These are phyloP conservation scores for Ceratosolen solmsi DNA, from an alignment of 1,140 invertebrate species.

Conservation along the genomic window DNA sequence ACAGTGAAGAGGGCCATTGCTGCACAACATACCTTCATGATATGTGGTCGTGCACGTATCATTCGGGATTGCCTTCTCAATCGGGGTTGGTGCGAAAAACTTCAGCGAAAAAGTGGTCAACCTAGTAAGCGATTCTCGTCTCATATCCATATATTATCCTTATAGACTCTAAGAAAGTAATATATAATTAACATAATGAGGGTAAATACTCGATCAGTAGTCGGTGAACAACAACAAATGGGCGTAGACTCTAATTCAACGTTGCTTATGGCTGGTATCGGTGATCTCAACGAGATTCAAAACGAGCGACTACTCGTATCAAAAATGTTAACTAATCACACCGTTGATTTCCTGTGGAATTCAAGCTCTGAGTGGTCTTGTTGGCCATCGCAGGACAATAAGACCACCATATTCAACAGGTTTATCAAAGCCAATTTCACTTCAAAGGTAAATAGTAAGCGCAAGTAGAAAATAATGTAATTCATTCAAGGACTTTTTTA, in stretches of 20 bases:
- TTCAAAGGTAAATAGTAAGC: conserved; percentile 81
- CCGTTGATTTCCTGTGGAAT: conserved; percentile 91
- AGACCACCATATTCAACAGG: conserved; percentile 81
- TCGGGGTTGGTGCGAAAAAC: conserved; percentile 70
- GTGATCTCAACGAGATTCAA: conserved; percentile 63
- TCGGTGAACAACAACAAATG: conserved; percentile 58
- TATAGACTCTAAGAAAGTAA: background rate
- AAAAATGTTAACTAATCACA: conserved; percentile 74
- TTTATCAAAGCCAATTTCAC: conserved; percentile 89
- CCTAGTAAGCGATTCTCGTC: background rate
- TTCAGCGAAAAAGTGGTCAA: conserved; percentile 58
- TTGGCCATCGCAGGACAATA: conserved; percentile 77
- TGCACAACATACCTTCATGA: conserved; percentile 68
- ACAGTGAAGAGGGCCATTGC: conserved; percentile 66
- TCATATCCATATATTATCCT: background rate
- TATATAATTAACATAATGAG: background rate
- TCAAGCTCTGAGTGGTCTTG: conserved; percentile 86
- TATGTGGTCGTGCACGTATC: conserved; percentile 67
- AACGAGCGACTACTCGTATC: conserved; percentile 67
- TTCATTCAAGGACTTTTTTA: background rate
- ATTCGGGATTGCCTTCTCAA: conserved; percentile 68
- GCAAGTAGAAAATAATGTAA: too few relatives aligned
- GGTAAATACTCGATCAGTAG: background rate
- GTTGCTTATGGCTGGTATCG: conserved; percentile 63
- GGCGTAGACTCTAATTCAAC: conserved; percentile 65